These are phyloP conservation scores for Drosophila arizonae DNA, from an alignment of 1,140 invertebrate genomes.

Conservation along the genomic window DNA sequence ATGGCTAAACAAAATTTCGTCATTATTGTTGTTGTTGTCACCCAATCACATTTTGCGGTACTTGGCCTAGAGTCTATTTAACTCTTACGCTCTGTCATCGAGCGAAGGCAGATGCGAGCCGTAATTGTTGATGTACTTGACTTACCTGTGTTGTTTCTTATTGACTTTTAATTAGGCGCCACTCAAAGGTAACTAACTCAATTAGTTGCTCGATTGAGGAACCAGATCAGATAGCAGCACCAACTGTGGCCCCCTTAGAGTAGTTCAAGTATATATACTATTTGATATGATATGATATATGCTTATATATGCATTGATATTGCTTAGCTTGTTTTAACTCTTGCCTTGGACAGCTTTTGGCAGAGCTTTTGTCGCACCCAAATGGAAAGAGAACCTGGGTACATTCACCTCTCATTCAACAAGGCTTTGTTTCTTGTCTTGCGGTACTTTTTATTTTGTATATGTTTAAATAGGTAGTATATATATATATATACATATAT, in stretches of 20 bases:
- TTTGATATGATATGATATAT: too few species aligned
- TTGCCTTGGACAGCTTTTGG: constrained; percentile 24
- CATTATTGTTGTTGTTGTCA: neutral
- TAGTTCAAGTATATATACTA: too few species aligned
- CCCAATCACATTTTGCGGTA: constrained; percentile 1
- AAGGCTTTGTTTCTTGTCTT: constrained; percentile 39
- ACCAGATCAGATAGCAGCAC: neutral
- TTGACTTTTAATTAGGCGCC: constrained; percentile 49
- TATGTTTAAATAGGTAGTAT: neutral
- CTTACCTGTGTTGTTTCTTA: constrained; percentile 41
- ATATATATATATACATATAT: constrained; percentile 7
- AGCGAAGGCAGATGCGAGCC: constrained; percentile 1
- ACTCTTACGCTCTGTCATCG: constrained; percentile 9
- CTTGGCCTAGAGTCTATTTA: neutral
- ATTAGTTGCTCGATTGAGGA: constrained; percentile 11
- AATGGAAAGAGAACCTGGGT: constrained; percentile 42
- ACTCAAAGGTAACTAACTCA: constrained; percentile 29
- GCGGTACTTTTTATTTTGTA: constrained; percentile 58
- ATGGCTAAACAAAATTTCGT: constrained; percentile 14
- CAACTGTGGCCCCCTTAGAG: too few species aligned
- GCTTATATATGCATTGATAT: too few species aligned
- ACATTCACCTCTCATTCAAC: constrained; percentile 62
- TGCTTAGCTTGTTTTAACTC: constrained; percentile 9
- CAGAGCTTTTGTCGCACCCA: constrained; percentile 29
- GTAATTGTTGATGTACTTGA: constrained; percentile 31